Percentiles rank a stretch among this genome's conserved stretches.
These are phyloP conservation scores for Dicycla oo DNA, from an alignment of 2,888 invertebrate species.

Conservation along the genomic window DNA sequence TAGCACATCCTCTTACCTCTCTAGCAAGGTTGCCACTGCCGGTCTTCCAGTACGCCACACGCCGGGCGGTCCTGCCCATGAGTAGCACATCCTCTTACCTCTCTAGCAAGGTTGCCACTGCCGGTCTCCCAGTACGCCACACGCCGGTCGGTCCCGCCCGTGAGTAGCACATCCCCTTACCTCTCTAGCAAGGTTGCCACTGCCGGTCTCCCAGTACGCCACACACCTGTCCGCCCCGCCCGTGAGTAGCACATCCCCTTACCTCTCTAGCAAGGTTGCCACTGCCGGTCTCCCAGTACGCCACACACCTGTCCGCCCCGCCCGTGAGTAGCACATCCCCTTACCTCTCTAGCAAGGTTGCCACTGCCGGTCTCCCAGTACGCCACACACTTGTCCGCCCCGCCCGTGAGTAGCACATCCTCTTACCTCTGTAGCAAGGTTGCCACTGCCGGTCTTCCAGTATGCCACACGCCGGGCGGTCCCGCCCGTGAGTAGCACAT, in stretches of 20 bases:
- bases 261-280: constrained; percentile 95
- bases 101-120: constrained; percentile 95
- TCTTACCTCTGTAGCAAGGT: constrained; percentile 93
- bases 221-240: constrained; percentile 96
- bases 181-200: constrained; percentile 95
- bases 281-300: constrained; percentile 97
- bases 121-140: constrained; percentile 97
- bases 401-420: constrained; percentile 92
- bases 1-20: constrained; percentile 90
- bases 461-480: constrained; percentile 96
- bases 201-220: constrained; percentile 97
- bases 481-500: constrained; percentile 93
- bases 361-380: constrained; percentile 98
- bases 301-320: constrained; percentile 96
- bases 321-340: constrained; percentile 92
- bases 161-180: constrained; percentile 89
- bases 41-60: constrained; percentile 97
- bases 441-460: constrained; percentile 97
- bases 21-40: constrained; percentile 95
- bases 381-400: constrained; percentile 95
- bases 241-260: constrained; percentile 90
- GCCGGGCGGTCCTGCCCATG: constrained; percentile 96
- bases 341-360: constrained; percentile 93
- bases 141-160: constrained; percentile 96
- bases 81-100: constrained; percentile 90